Conservation (phyloP, 35 echinoderm and acorn worm species). For the Patiria miniata region DNA sequence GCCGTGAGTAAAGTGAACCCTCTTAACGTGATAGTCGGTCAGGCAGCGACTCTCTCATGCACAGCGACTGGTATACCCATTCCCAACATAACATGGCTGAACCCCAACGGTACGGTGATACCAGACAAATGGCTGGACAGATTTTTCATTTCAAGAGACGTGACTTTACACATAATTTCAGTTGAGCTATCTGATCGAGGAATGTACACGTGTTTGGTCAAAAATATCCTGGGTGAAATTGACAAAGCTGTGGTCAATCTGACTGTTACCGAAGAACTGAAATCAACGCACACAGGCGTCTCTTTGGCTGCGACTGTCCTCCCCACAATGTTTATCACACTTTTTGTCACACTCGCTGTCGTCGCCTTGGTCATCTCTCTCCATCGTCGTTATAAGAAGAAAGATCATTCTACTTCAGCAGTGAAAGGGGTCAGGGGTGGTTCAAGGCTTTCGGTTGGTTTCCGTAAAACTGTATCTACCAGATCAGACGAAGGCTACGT, state of each 20-base stretch:
- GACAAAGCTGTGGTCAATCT: background rate
- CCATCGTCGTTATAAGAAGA: background rate
- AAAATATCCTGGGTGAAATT: conserved; percentile 1
- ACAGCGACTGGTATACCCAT: background rate
- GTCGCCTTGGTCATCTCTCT: background rate
- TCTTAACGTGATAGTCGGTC: background rate
- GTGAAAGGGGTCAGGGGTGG: too few relatives aligned
- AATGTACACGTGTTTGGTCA: background rate
- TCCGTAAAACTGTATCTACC: too few relatives aligned
- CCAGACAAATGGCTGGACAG: background rate
- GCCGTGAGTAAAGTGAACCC: background rate
- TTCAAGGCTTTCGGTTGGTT: too few relatives aligned
- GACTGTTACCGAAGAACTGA: background rate
- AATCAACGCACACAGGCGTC: background rate
- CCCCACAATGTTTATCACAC: background rate
- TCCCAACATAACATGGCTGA: background rate
- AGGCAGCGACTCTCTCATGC: background rate
- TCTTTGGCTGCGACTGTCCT: background rate
- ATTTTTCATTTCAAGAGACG: background rate
- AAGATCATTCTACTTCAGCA: too few relatives aligned
- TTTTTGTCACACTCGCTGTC: background rate
- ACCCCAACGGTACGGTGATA: background rate
- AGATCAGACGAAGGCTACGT: too few relatives aligned
- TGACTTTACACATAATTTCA: background rate
- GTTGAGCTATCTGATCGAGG: background rate